These are phyloP conservation scores for Thymelicus lineola DNA, from an alignment of 2,888 invertebrate species.

Conservation along the genomic window DNA sequence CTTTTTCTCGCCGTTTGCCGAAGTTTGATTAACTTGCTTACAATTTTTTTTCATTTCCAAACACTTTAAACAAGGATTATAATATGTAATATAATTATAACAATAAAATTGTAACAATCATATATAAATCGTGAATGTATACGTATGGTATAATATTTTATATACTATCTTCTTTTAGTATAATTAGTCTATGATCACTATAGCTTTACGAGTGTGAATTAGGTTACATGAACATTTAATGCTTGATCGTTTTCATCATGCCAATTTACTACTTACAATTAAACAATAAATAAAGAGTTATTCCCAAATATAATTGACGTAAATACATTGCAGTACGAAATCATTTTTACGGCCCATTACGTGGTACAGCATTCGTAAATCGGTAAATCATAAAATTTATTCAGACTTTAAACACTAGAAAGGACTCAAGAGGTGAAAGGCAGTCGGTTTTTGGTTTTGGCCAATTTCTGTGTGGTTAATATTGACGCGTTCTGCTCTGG, in stretches of 20 bases:
- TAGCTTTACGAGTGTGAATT: not conserved
- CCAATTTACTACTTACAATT: conserved; percentile 51
- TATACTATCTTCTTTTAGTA: too few relatives aligned
- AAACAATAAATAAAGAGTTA: conserved; percentile 52
- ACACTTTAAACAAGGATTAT: too few relatives aligned
- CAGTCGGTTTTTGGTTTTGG: conserved; percentile 57
- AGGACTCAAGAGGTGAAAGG: conserved; percentile 67
- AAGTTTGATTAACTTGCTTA: too few relatives aligned
- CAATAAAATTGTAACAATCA: too few relatives aligned
- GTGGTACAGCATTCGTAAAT: conserved; percentile 51
- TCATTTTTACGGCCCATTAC: conserved; percentile 64
- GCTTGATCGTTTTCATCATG: conserved; percentile 50
- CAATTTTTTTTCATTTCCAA: too few relatives aligned
- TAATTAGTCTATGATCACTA: too few relatives aligned
- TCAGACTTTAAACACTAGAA: conserved; percentile 63
- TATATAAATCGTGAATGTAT: too few relatives aligned
- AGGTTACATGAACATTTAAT: conserved; percentile 33
- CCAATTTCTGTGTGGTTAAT: conserved; percentile 53
- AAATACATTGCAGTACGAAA: conserved; percentile 54
- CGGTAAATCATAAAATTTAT: conserved; percentile 61
- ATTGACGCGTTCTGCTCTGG: conserved; percentile 59
- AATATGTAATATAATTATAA: too few relatives aligned
- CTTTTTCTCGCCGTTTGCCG: too few relatives aligned
- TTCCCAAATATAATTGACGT: conserved; percentile 54
- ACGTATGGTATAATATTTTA: too few relatives aligned